Base-by-base conservation (phyloP, 35 echinoderm and acorn worm genomes). In the Diadema setosum region DNA sequence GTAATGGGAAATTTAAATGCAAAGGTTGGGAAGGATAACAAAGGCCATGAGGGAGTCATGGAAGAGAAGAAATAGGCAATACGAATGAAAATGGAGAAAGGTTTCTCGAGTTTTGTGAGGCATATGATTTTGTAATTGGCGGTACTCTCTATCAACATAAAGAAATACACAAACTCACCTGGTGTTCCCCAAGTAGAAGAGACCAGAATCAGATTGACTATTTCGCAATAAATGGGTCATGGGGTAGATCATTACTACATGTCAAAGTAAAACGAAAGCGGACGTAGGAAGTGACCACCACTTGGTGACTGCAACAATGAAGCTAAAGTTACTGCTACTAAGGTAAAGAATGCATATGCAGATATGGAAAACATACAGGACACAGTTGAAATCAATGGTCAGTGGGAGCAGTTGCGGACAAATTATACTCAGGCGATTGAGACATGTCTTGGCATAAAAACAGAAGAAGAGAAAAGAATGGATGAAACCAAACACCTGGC, bases 121-220 rank as follows among this genome's bases (percentile, higher is more conserved):
- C 24, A 18, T 69, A 86, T 46, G 4, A 64, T 3, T 24, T 86
- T 65, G 84, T 70, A 1, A 69, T 86, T 39, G 56, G 49, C 17
- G 84, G 84, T 14, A 60, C 82, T 12, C 11, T 84, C 26, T 84
- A 59, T 59, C 82, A 46, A 84, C 82, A 84, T 32, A 69, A 86
- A 69, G 35, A 86, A 17, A 42, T 86, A 5, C 84, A 86, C 32
- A 65, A 86, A 42, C 20, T 5, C 3, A 86, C 84, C 7, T 86
- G 84, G 84, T 21, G 34, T 3, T 86, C 84, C 35, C 84, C 57
- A 5, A 35, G 70, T 42, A 31, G 35, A 26, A 4, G 4, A n/a
- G 70, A 57, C 37, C 5, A 36, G 5, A 86, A 86, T 24, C 84
- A 86, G 44, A 85, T 88, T 6, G 86, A 88, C 86, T 46, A 88